Evolutionary conservation across 2,797 vertebrate species (phyloP), one percentile per base, ranked within the genome.

Genomic region (Rhinichthys osculus): DNA sequence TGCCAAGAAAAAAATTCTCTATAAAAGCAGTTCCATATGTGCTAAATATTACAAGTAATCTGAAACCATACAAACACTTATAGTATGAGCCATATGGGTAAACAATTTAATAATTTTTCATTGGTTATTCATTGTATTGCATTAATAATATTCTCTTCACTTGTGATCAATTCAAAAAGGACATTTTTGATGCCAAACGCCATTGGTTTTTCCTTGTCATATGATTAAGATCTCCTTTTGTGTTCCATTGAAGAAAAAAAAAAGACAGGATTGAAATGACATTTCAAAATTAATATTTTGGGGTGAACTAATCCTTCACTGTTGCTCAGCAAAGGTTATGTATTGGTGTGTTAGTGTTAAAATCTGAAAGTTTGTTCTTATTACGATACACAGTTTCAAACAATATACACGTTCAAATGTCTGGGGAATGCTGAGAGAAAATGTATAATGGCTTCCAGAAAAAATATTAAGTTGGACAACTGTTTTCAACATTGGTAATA

Each of bases 191-290:
- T 40, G 35, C 19, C 17, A 13, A 70, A 38, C 9, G 8, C 4
- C 21, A 40, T 14, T 64, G 13, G 13, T 30, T 64, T 66, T 66
- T 66, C 2, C 27, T 17, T 66, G 62, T 66, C 59, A 64, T 14
- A 27, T 64, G 13, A 64, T 64, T 30, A 59, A 9, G 33, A 77
- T 19, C 2, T 52, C 16, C 3, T 64, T 66, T 79, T 66, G n/a
- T 79, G 40, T 79, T 79, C 27, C 2, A 44, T 64, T n/a, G 77
- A 30, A 62, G n/a, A 42, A 62, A 16, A 44, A 57, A 77, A 74
- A 52, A 33, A 52, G 8, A 23, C 47, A 11, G 19, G 5, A 76
- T 35, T 42, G 7, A 78, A 44, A 78, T 30, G n/a, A 78, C 1
- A 4, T 44, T 14, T 9, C 5, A 30, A 16, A 44, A 42, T 66